A percentile compares a stretch with the other conserved stretches of the same genome.
Evolutionary conservation across 2,888 invertebrate genomes (phyloP).

Genomic region (Monochamus alternatus): DNA sequence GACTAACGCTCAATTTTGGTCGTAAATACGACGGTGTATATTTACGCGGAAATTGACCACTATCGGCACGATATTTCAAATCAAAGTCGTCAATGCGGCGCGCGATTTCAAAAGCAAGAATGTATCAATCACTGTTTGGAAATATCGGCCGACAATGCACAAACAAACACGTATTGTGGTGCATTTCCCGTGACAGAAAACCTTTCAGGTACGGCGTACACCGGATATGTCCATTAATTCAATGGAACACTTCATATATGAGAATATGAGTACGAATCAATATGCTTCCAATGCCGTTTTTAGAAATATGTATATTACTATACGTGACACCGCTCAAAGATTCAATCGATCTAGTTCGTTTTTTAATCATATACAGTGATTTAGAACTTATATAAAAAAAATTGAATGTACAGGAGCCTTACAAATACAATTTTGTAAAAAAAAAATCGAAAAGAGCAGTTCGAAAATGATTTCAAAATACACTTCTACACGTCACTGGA

Average conservation of each 20-base stretch:
- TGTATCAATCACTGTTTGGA: conserved; percentile 10
- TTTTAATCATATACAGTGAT: too few species aligned
- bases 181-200: conserved; percentile 14
- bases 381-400: too few species aligned
- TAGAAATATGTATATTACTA: not conserved
- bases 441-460: too few species aligned
- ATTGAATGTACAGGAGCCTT: too few species aligned
- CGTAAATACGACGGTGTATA: not conserved
- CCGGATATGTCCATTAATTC: conserved; percentile 10
- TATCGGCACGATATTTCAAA: conserved; percentile 1
- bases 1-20: not conserved
- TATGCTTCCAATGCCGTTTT: not conserved
- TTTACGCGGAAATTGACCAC: conserved; percentile 12
- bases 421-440: too few species aligned
- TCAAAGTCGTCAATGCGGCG: not conserved
- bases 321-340: not conserved
- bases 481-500: too few species aligned
- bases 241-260: conserved; percentile 4
- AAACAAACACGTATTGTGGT: conserved; percentile 5
- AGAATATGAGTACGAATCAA: conserved; percentile 11
- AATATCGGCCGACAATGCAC: conserved; percentile 9
- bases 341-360: too few species aligned
- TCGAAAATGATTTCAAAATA: too few species aligned
- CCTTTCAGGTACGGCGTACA: conserved; percentile 8
- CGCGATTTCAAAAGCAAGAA: conserved; percentile 4